phyloP scores from a whole-genome alignment of 2,888 invertebrate species.

The Pristionchus maxplancki region DNA sequence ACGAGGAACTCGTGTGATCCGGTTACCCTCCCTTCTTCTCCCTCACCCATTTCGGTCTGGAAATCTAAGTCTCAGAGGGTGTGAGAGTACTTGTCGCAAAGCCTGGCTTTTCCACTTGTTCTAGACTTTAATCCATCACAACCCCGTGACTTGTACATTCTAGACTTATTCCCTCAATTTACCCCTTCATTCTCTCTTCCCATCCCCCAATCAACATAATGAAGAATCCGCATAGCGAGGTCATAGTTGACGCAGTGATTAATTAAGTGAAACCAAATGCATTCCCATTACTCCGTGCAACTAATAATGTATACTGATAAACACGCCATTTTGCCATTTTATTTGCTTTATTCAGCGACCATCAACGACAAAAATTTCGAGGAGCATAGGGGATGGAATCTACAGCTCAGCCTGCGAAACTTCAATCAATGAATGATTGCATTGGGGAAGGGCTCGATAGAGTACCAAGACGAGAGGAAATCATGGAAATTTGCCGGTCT shows the following conservation, averaged over 20 bases:
- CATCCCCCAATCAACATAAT: conserved; percentile 15
- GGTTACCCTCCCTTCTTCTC: neutral
- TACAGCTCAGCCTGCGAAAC: neutral
- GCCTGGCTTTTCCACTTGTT: neutral
- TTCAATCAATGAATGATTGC: neutral
- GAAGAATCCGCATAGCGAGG: conserved; percentile 40
- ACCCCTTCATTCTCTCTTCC: neutral
- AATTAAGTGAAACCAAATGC: neutral
- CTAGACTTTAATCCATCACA: neutral
- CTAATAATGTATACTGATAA: neutral
- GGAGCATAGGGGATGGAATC: neutral
- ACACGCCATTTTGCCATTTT: neutral
- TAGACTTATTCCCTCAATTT: neutral
- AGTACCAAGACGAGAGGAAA: neutral
- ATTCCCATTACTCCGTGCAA: neutral
- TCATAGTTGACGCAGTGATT: conserved; percentile 39
- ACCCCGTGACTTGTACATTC: neutral
- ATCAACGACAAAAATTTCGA: neutral
- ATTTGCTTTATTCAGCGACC: conserved; percentile 22
- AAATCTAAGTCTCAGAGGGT: neutral
- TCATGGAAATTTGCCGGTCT: neutral
- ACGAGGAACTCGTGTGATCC: conserved; percentile 78
- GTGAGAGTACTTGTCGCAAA: neutral
- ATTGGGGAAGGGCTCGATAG: conserved; percentile 49
- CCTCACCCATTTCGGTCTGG: neutral